phyloP scores from a whole-genome alignment of 1,140 invertebrate genomes.

The Augochlora pura region DNA sequence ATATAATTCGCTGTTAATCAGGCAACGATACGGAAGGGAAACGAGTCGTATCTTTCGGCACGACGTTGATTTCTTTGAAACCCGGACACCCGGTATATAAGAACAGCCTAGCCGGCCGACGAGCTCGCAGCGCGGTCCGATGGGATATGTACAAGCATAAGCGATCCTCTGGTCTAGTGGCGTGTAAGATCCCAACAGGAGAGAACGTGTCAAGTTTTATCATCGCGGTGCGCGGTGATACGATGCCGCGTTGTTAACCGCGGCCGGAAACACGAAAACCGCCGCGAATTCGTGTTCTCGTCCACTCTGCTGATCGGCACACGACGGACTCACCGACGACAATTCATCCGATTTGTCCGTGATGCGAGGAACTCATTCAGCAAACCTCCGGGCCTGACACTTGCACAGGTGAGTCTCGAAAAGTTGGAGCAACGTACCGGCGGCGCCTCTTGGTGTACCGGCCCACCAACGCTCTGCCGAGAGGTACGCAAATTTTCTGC shows the following conservation, averaged over 20 bases:
- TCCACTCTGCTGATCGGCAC: too few species aligned
- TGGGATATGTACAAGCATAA: constrained; percentile 40
- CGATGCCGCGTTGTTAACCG: constrained; percentile 21
- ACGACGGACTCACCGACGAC: not conserved
- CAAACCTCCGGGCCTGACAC: not conserved
- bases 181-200: constrained; percentile 39
- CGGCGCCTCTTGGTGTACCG: too few species aligned
- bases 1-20: too few species aligned
- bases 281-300: not conserved
- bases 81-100: constrained; percentile 46
- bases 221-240: not conserved
- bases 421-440: too few species aligned
- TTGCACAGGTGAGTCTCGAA: constrained; percentile 7
- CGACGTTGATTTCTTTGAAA: not conserved
- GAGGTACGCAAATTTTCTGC: too few species aligned
- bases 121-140: constrained; percentile 24
- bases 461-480: too few species aligned
- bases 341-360: not conserved
- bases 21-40: not conserved
- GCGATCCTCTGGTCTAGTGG: constrained; percentile 43
- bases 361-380: not conserved
- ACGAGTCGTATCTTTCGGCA: not conserved
- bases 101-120: constrained; percentile 9
- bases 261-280: not conserved
- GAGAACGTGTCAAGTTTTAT: constrained; percentile 32